Evolutionary conservation across 2,888 invertebrate species (phyloP).

Genomic region (Drosophila anomalata): DNA sequence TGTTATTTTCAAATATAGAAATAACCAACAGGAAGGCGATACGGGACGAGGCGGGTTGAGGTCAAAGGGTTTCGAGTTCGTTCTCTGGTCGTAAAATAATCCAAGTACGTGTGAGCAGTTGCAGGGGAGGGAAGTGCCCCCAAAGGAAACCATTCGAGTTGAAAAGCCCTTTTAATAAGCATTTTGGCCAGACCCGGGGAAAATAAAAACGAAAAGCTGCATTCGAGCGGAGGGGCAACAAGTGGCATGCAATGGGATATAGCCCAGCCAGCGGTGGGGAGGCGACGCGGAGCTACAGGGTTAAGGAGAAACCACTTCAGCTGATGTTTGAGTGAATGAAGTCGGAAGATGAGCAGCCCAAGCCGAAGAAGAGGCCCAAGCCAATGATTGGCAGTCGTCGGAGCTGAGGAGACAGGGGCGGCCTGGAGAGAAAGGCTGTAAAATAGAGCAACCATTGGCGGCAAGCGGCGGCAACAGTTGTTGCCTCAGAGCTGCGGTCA

Average conservation of each 20-base stretch:
- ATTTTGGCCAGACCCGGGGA: constrained; percentile 47
- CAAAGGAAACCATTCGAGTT: constrained; percentile 72
- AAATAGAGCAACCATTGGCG: constrained; percentile 65
- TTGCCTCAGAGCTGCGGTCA: constrained; percentile 63
- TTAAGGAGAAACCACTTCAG: constrained; percentile 53
- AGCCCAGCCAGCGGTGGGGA: constrained; percentile 1
- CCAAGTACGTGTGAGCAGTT: constrained; percentile 19
- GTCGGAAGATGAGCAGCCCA: constrained; percentile 69
- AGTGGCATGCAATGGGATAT: constrained; percentile 52
- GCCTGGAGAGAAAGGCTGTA: constrained; percentile 47
- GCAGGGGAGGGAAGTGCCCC: constrained; percentile 38
- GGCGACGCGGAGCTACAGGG: constrained; percentile 24
- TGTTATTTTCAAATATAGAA: constrained; percentile 70
- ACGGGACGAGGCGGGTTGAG: not conserved
- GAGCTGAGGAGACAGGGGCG: constrained; percentile 12
- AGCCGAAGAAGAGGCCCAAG: constrained; percentile 21
- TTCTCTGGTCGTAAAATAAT: constrained; percentile 30
- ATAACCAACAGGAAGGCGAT: constrained; percentile 4
- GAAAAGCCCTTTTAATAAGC: constrained; percentile 79
- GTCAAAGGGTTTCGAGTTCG: constrained; percentile 10
- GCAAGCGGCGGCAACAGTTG: constrained; percentile 43
- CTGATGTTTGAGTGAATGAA: constrained; percentile 74
- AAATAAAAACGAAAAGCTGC: constrained; percentile 34
- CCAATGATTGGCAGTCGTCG: constrained; percentile 70
- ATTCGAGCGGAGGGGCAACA: constrained; percentile 53